Conservation (phyloP, 1,140 invertebrate genomes). For the Andrena cerasifolii region DNA sequence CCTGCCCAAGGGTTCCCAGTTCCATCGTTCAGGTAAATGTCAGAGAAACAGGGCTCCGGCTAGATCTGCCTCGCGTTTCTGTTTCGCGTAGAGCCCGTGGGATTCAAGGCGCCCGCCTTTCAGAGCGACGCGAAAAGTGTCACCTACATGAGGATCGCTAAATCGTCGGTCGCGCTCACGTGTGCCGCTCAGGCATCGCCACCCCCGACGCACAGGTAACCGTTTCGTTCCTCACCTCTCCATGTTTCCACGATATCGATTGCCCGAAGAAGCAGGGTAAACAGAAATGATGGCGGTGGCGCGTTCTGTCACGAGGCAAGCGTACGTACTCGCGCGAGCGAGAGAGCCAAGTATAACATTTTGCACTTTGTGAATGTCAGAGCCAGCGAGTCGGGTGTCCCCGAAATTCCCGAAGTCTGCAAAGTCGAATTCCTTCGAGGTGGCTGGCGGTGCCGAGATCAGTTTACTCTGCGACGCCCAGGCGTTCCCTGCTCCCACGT, state of each 20-base stretch:
- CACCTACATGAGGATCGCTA: conserved; percentile 82
- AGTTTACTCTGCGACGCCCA: conserved; percentile 87
- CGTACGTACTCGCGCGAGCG: neutral
- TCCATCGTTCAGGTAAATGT: conserved; percentile 85
- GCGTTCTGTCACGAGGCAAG: conserved; percentile 1
- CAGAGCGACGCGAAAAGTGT: conserved; percentile 86
- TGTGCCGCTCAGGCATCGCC: conserved; percentile 85
- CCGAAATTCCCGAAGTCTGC: conserved; percentile 83
- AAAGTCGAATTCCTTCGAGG: conserved; percentile 72
- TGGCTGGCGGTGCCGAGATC: conserved; percentile 58
- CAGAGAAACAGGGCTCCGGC: conserved; percentile 5
- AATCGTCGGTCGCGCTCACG: conserved; percentile 78
- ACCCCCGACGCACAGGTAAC: conserved; percentile 82
- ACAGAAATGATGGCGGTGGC: conserved; percentile 37
- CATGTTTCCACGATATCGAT: too few species aligned
- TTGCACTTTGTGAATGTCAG: conserved; percentile 69
- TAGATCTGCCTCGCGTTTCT: conserved; percentile 33
- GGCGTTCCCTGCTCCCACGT: conserved; percentile 83
- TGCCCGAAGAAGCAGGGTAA: neutral
- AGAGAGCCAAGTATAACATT: neutral
- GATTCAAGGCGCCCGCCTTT: conserved; percentile 86
- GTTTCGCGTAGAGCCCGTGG: conserved; percentile 85
- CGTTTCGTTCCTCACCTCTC: neutral
- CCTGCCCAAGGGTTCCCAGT: conserved; percentile 87
- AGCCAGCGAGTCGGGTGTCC: conserved; percentile 85